A percentile compares a stretch with the other conserved stretches of the same genome.
Conservation (phyloP, 2,113 vertebrate genomes). For the Irena cyanogastra region DNA sequence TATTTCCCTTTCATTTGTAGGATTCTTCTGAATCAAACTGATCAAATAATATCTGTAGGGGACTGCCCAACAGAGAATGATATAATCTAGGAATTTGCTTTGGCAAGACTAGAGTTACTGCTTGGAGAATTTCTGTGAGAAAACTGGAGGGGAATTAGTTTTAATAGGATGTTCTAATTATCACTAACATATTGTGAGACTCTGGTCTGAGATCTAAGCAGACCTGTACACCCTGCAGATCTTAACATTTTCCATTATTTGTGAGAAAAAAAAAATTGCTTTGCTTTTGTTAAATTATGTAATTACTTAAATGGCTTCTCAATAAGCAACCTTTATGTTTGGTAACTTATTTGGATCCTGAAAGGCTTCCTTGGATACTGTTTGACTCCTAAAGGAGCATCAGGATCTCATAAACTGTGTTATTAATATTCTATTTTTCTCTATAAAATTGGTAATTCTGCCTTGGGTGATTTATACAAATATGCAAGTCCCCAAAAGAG, state of each 20-base stretch:
- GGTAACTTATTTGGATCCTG: neutral
- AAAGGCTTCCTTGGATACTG: neutral
- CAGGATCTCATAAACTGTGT: neutral
- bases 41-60: neutral
- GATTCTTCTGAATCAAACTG: neutral
- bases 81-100: constrained; percentile 7
- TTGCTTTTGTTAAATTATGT: neutral
- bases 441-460: neutral
- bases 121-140: neutral
- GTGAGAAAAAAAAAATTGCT: neutral
- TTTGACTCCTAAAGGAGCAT: neutral
- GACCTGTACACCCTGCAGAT: neutral
- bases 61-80: neutral
- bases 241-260: neutral
- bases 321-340: neutral
- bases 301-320: neutral
- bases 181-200: neutral
- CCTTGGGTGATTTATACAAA: neutral
- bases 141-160: neutral
- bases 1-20: neutral
- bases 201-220: neutral
- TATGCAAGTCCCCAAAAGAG: neutral
- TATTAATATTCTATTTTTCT: constrained; percentile 27
- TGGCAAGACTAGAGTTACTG: neutral
- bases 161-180: constrained; percentile 25